Conservation (phyloP, 2,797 vertebrate species). For the Smutsia temminckii region DNA sequence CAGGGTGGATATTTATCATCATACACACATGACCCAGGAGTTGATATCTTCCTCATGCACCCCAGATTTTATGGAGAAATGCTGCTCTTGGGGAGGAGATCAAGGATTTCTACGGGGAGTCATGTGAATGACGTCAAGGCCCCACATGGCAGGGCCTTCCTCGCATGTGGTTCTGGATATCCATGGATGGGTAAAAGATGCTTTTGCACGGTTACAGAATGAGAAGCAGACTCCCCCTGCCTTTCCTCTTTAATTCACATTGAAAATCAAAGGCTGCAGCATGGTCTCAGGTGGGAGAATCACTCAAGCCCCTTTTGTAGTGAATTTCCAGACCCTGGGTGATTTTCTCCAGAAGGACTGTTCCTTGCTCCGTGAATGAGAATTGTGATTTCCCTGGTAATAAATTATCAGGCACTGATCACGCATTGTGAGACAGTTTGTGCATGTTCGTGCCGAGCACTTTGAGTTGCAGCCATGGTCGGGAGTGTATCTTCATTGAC, state of each 20-base stretch:
- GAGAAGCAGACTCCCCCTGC: background rate
- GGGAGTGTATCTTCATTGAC: slow-evolving; percentile 43
- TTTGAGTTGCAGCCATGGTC: background rate
- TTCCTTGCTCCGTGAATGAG: background rate
- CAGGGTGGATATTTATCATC: background rate
- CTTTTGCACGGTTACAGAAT: background rate
- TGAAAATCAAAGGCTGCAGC: background rate
- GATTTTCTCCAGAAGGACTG: slow-evolving; percentile 24
- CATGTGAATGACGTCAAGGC: accelerated
- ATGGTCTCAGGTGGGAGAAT: background rate
- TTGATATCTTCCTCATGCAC: background rate
- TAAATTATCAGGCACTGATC: slow-evolving; percentile 14
- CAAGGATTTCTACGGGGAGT: background rate
- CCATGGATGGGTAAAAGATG: background rate
- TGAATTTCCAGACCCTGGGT: background rate
- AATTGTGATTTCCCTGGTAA: slow-evolving; percentile 54
- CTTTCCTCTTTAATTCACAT: background rate
- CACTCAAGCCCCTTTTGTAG: background rate
- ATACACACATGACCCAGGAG: background rate
- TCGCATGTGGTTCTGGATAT: accelerated
- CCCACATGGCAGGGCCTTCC: background rate
- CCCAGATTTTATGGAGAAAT: background rate
- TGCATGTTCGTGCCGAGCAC: background rate
- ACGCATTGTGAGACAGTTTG: background rate
- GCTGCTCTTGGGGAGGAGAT: background rate